These are phyloP conservation scores for Digitonthophagus gazella DNA, from an alignment of 2,888 invertebrate species.

Conservation along the genomic window DNA sequence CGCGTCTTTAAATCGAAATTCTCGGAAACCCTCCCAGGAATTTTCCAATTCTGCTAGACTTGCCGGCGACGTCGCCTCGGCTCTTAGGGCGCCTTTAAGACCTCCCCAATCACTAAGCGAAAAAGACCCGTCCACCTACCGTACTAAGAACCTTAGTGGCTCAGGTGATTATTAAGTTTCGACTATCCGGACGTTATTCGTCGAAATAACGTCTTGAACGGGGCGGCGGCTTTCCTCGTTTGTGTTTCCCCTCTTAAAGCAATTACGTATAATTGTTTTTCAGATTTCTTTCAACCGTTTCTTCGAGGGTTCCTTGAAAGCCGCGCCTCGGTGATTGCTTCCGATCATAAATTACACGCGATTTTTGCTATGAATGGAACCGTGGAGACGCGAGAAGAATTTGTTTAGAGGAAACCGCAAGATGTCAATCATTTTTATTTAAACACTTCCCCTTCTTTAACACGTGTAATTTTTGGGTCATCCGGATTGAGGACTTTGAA, in stretches of 20 bases:
- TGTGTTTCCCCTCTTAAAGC: too few species aligned
- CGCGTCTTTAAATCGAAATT: constrained; percentile 37
- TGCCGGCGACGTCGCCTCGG: constrained; percentile 37
- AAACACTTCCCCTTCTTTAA: neutral
- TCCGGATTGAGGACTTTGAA: neutral
- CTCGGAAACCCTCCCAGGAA: constrained; percentile 42
- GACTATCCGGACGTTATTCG: too few species aligned
- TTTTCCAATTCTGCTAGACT: constrained; percentile 43
- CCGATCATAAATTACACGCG: neutral
- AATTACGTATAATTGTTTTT: neutral
- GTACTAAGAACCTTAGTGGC: too few species aligned
- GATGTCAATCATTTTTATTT: neutral
- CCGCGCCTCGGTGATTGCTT: neutral
- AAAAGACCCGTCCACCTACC: too few species aligned
- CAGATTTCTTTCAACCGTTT: neutral
- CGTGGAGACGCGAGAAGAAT: neutral
- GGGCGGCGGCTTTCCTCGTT: too few species aligned
- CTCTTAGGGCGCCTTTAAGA: constrained; percentile 8
- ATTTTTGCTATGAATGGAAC: neutral
- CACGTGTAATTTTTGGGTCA: neutral
- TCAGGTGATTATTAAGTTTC: too few species aligned
- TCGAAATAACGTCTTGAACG: too few species aligned
- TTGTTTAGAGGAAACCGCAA: neutral
- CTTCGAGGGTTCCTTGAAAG: neutral
- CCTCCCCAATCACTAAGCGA: neutral